phyloP scores from a whole-genome alignment of 1,140 invertebrate genomes.

The Cotesia glomerata region DNA sequence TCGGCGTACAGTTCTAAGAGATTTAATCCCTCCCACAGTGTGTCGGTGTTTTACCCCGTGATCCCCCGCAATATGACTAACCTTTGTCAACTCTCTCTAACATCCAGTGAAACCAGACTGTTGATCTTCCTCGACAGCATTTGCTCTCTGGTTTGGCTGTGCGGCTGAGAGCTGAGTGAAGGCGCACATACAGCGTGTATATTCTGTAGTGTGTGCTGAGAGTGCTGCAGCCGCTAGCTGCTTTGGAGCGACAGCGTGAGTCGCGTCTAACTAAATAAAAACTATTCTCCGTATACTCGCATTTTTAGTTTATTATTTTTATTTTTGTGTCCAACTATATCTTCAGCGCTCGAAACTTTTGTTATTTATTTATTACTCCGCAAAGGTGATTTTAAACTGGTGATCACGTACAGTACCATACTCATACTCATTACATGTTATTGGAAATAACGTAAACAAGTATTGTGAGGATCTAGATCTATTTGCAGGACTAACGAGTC shows the following conservation, averaged over 20 bases:
- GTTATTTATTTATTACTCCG: too few species aligned
- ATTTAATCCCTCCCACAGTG: conserved; percentile 39
- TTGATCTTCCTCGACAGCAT: not conserved
- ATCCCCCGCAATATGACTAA: not conserved
- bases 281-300: not conserved
- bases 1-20: conserved; percentile 27
- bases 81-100: not conserved
- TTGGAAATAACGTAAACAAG: too few species aligned
- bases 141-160: not conserved
- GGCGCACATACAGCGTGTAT: conserved; percentile 23
- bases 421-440: too few species aligned
- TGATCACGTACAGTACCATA: too few species aligned
- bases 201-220: conserved; percentile 28
- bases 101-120: not conserved
- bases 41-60: not conserved
- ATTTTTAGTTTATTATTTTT: not conserved
- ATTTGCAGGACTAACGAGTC: too few species aligned
- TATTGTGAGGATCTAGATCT: too few species aligned
- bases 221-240: conserved; percentile 36
- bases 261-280: not conserved
- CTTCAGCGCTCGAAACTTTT: too few species aligned
- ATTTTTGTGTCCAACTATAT: too few species aligned
- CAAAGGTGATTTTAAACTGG: too few species aligned
- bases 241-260: conserved; percentile 23
- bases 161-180: not conserved